A percentile compares a stretch with the other conserved stretches of the same genome.
phyloP scores from a whole-genome alignment of 2,113 vertebrate species.

The Coreoperca whiteheadi region DNA sequence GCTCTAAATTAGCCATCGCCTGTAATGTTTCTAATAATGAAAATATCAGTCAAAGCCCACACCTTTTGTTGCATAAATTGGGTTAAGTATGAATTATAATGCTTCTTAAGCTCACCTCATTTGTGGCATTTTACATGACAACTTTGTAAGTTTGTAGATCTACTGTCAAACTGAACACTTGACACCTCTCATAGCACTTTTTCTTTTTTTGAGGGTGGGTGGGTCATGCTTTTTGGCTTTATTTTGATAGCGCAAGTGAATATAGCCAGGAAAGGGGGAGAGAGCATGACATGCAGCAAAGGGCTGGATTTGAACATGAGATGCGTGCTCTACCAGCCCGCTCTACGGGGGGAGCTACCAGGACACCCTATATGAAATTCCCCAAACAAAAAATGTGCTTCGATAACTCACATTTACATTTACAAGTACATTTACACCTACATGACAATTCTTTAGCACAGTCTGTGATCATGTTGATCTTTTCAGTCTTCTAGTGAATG shows the following conservation, averaged over 20 bases:
- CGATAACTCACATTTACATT: conserved; percentile 23
- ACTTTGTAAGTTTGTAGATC: background rate
- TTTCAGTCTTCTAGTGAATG: conserved; percentile 46
- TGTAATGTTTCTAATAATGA: conserved; percentile 76
- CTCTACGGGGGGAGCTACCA: too few relatives aligned
- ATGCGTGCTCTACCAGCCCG: too few relatives aligned
- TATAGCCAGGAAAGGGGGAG: too few relatives aligned
- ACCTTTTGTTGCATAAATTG: conserved; percentile 51
- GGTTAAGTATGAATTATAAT: conserved; percentile 51
- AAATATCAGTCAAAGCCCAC: conserved; percentile 77
- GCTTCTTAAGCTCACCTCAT: conserved; percentile 1
- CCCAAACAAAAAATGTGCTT: conserved; percentile 23
- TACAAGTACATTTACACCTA: conserved; percentile 19
- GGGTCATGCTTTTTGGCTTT: too few relatives aligned
- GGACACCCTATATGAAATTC: background rate
- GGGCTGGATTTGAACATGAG: too few relatives aligned
- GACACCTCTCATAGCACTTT: too few relatives aligned
- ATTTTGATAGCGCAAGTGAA: too few relatives aligned
- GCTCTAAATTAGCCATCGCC: conserved; percentile 69
- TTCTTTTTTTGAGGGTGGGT: too few relatives aligned
- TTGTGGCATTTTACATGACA: conserved; percentile 5
- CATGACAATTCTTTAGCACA: conserved; percentile 23
- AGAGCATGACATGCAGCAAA: too few relatives aligned
- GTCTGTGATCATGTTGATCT: conserved; percentile 46
- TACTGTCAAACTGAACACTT: background rate